These are phyloP conservation scores for Zoanthus sociatus DNA, from an alignment of 92 coral and sea anemone species.

Conservation along the genomic window DNA sequence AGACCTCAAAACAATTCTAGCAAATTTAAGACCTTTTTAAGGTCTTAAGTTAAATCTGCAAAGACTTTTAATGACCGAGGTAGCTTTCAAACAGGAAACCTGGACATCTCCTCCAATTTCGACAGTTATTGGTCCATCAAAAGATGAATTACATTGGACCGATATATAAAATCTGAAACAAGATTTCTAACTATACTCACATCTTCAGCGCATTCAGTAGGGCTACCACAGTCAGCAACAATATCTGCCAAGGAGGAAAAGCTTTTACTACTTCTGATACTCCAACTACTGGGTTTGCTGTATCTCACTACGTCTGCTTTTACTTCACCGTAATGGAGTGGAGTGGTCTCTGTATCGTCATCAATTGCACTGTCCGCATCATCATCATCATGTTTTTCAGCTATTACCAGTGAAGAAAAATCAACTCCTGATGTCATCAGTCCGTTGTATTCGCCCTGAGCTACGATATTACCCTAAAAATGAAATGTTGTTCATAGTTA, in stretches of 20 bases:
- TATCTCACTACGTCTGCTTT: not conserved
- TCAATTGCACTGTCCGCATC: conserved; percentile 85
- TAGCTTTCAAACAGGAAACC: too few relatives aligned
- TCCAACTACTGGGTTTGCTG: conserved; percentile 26
- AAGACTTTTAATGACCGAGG: too few relatives aligned
- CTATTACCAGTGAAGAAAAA: conserved; percentile 71
- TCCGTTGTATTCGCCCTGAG: conserved; percentile 78
- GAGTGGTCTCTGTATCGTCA: conserved; percentile 70
- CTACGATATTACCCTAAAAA: conserved; percentile 68
- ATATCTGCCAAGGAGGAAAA: conserved; percentile 31
- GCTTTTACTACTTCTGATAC: conserved; percentile 38
- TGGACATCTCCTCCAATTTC: too few relatives aligned
- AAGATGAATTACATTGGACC: too few relatives aligned
- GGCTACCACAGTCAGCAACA: conserved; percentile 5
- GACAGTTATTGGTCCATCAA: too few relatives aligned
- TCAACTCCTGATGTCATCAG: conserved; percentile 79
- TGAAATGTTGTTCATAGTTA: not conserved
- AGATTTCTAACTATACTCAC: not conserved
- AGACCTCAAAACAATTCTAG: too few relatives aligned
- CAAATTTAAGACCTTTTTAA: too few relatives aligned
- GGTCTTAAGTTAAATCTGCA: too few relatives aligned
- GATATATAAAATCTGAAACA: too few relatives aligned
- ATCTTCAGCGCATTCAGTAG: conserved; percentile 7
- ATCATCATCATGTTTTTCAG: conserved; percentile 65
- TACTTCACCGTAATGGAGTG: conserved; percentile 10